Conservation (phyloP, 2,888 invertebrate species). For the Eupithecia centaureata region DNA sequence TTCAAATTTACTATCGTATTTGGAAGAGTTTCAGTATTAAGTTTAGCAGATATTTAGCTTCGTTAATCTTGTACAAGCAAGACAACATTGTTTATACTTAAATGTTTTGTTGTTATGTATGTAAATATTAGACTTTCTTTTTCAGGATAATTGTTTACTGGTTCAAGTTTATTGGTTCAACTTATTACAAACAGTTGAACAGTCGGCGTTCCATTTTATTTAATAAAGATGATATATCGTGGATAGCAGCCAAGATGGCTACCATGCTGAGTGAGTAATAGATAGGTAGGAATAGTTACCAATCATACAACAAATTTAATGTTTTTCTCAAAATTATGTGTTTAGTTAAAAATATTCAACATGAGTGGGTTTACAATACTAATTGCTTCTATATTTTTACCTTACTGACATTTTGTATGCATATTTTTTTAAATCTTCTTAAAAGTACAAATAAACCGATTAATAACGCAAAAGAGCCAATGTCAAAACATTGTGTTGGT, state of each 20-base stretch:
- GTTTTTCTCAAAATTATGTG: not conserved
- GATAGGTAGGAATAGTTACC: not conserved
- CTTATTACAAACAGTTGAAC: not conserved
- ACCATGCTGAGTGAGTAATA: conserved; percentile 25
- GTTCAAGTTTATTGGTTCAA: not conserved
- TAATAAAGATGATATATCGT: conserved; percentile 17
- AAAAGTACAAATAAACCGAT: not conserved
- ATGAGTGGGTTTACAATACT: not conserved
- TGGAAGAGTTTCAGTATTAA: not conserved
- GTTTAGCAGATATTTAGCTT: not conserved
- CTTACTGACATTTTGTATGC: conserved; percentile 20
- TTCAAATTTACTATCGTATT: not conserved
- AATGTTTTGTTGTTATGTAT: too few relatives aligned
- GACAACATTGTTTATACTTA: not conserved
- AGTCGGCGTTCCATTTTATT: not conserved
- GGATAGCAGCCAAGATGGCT: conserved; percentile 17
- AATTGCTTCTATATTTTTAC: too few relatives aligned
- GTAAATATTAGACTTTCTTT: too few relatives aligned
- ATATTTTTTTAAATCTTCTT: too few relatives aligned
- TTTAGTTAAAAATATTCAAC: not conserved
- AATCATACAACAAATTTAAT: not conserved
- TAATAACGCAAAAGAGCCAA: conserved; percentile 47
- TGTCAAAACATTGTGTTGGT: conserved; percentile 57
- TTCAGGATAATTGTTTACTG: not conserved
- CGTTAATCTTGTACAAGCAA: not conserved